A percentile compares a stretch with the other conserved stretches of the same genome.
phyloP scores from a whole-genome alignment of 2,113 vertebrate genomes.

The Peucedramus taeniatus region DNA sequence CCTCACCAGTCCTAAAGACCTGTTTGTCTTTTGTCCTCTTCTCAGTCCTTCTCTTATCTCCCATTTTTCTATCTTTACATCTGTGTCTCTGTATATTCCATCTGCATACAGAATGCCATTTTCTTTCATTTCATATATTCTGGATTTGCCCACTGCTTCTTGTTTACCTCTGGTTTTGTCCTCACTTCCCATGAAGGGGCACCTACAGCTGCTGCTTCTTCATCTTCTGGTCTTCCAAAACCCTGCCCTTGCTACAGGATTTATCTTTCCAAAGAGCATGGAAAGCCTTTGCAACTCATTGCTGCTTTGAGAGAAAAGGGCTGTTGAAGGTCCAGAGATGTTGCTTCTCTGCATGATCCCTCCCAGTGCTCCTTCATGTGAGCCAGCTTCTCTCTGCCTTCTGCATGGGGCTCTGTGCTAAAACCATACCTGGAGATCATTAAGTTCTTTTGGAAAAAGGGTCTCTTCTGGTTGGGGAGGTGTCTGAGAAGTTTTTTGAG shows the following conservation, averaged over 20 bases:
- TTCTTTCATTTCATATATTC: background rate
- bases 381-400: background rate
- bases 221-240: background rate
- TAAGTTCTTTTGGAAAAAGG: background rate
- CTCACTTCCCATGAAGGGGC: background rate
- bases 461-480: background rate
- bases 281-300: background rate
- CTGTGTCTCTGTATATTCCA: background rate
- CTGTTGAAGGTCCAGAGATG: background rate
- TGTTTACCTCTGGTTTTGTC: background rate
- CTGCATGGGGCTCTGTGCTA: rapidly evolving
- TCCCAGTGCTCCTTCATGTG: background rate
- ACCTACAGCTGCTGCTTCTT: background rate
- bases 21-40: background rate
- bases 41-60: background rate
- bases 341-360: rapidly evolving
- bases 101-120: background rate
- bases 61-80: rapidly evolving
- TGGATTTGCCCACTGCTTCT: background rate
- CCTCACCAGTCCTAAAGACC: background rate
- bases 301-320: background rate
- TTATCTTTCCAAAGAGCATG: background rate
- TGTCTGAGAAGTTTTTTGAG: background rate
- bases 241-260: background rate
- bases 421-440: background rate